Evolutionary conservation across 1,140 invertebrate species (phyloP), one percentile per base, ranked within the genome.

Genomic region (Zelostemma sp.): DNA sequence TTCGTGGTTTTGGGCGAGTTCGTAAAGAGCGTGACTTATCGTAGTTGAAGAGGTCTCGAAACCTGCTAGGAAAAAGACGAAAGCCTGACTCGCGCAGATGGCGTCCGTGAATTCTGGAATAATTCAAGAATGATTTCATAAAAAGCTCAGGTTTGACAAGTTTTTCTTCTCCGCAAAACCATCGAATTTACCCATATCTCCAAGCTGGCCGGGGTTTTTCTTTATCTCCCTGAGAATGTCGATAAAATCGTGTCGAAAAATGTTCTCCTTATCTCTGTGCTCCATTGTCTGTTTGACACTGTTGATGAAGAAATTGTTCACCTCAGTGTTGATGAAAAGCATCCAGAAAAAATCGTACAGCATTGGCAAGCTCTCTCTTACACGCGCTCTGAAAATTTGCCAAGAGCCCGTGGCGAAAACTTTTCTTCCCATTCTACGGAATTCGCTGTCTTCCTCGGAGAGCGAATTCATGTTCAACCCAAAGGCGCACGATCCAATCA

Each of bases 61-160:
- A 12, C 88, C 88, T 49, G 87, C 25, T 28, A 87, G 4, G 67
- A 91, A 89, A 68, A 92, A 91, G 3, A 91, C 85, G 31, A 91
- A 88, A 0, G 86, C 85, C 78, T 91, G 89, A 3, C 0, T 89
- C 89, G 0, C 89, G 84, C 15, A 88, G 82, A 1, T 74, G 38
- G 6, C 21, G 47, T 79, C 71, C 1, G 72, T 74, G 51, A 75
- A 12, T 64, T 75, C 75, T 79, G 56, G 33, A 61, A 55, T 17
- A 63, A 67, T 61, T 49, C 12, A 54, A 61, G 33, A 35, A 35
- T 35, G n/a, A 35, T 35, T 35, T 35, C 11, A 9, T 35, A 35
- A 35, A 35, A 35, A 35, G 11, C 33, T 35, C 11, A 1, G n/a
- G n/a, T n/a, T n/a, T n/a, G n/a, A n/a, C n/a, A n/a, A n/a, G n/a